Evolutionary conservation across 1,140 invertebrate species (phyloP).

Genomic region (Pseudomyrmex flavicornis): DNA sequence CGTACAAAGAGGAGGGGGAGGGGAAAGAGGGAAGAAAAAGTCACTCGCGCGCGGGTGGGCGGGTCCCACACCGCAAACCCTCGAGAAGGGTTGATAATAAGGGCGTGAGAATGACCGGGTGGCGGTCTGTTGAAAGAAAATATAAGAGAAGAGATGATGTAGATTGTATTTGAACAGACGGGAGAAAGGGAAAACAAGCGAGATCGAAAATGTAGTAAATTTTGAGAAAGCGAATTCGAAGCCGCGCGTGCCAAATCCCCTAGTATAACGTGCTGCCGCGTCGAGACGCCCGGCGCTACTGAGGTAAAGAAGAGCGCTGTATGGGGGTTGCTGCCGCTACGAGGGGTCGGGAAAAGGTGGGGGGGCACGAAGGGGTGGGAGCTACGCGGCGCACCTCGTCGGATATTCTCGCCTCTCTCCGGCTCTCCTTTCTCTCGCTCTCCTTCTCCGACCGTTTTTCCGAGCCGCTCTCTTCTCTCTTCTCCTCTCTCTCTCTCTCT

Average conservation of each 20-base stretch:
- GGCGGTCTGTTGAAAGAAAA: background rate
- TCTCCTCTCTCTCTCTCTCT: background rate
- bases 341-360: slow-evolving; percentile 23
- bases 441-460: background rate
- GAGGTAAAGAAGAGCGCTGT: slow-evolving; percentile 69
- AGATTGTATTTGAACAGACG: background rate
- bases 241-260: slow-evolving; percentile 50
- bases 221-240: background rate
- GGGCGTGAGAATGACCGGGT: background rate
- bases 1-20: background rate
- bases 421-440: slow-evolving; percentile 8
- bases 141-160: background rate
- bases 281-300: slow-evolving; percentile 79
- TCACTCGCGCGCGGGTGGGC: slow-evolving; percentile 56
- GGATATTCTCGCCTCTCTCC: slow-evolving; percentile 54
- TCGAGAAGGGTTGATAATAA: slow-evolving; percentile 25
- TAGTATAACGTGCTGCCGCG: slow-evolving; percentile 74
- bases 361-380: slow-evolving; percentile 10
- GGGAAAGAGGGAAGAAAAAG: background rate
- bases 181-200: slow-evolving; percentile 20
- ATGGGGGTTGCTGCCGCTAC: slow-evolving; percentile 59
- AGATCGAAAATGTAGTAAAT: slow-evolving; percentile 25
- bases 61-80: slow-evolving; percentile 43
- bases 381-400: slow-evolving; percentile 38
- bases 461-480: background rate